Conservation (phyloP, 2,113 vertebrate species). For the Petroica traversi region DNA sequence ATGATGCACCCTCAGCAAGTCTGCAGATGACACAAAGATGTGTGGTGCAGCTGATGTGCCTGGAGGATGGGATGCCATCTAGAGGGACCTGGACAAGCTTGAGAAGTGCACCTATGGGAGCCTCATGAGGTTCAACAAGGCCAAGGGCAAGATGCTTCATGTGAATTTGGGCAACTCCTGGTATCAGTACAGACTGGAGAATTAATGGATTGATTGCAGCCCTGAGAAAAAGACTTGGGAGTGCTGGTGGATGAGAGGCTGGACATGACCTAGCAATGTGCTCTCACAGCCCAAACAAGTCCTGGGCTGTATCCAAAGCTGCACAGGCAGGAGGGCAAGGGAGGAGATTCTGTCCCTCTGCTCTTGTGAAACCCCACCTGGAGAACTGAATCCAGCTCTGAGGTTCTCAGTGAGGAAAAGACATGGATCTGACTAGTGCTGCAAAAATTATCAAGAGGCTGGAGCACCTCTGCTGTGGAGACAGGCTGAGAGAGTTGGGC, state of each 20-base stretch:
- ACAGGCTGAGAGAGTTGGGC: background rate
- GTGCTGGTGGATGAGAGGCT: background rate
- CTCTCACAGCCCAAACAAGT: accelerated
- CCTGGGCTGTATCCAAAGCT: background rate
- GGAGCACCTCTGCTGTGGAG: background rate
- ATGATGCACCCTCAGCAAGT: background rate
- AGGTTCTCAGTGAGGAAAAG: background rate
- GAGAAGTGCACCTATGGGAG: background rate
- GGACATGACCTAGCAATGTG: accelerated
- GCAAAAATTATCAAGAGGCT: background rate
- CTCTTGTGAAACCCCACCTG: background rate
- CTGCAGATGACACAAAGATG: background rate
- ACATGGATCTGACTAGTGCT: background rate
- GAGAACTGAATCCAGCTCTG: background rate
- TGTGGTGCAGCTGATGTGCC: background rate
- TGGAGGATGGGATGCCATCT: background rate
- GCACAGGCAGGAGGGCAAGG: accelerated
- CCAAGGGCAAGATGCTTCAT: background rate
- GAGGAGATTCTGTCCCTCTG: background rate
- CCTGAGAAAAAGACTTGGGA: background rate
- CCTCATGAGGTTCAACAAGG: background rate
- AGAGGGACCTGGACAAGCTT: background rate
- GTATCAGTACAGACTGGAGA: background rate
- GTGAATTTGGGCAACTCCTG: background rate
- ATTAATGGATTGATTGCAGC: background rate